Evolutionary conservation across 1,140 invertebrate species (phyloP).

Genomic region (Neocloeon triangulifer): DNA sequence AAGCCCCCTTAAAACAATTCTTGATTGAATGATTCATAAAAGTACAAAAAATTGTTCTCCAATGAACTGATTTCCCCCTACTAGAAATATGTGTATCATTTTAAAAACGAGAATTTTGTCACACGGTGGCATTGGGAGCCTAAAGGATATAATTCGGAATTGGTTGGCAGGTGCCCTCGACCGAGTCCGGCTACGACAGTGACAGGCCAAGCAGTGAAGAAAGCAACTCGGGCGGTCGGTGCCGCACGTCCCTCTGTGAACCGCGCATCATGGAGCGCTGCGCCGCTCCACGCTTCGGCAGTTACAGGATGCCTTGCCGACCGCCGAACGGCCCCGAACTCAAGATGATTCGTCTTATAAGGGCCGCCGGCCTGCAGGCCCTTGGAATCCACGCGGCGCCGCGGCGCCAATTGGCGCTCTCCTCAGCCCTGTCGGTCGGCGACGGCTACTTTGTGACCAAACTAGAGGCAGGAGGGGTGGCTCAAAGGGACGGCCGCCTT

Average conservation of each 20-base stretch:
- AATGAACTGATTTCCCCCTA: too few relatives aligned
- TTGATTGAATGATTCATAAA: too few relatives aligned
- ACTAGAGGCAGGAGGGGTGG: conserved; percentile 52
- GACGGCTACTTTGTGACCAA: conserved; percentile 55
- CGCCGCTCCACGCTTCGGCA: neutral
- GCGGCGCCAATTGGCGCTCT: conserved; percentile 24
- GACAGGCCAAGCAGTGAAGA: conserved; percentile 29
- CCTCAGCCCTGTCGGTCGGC: conserved; percentile 32
- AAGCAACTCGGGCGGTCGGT: conserved; percentile 5
- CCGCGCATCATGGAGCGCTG: neutral
- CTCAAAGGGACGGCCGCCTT: conserved; percentile 52
- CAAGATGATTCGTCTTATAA: conserved; percentile 40
- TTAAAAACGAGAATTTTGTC: too few relatives aligned
- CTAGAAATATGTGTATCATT: too few relatives aligned
- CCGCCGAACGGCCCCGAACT: conserved; percentile 9
- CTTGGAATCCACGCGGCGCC: conserved; percentile 72
- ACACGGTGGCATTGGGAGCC: too few relatives aligned
- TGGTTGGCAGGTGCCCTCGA: too few relatives aligned
- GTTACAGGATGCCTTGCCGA: neutral
- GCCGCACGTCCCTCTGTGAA: conserved; percentile 1
- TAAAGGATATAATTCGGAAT: too few relatives aligned
- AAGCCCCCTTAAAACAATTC: too few relatives aligned
- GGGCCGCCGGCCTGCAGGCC: conserved; percentile 38
- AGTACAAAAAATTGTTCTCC: too few relatives aligned
- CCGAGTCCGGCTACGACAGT: conserved; percentile 63